A percentile compares a stretch with the other conserved stretches of the same genome.
Evolutionary conservation across 2,888 invertebrate genomes (phyloP).

Genomic region (Synanthedon myopaeformis): DNA sequence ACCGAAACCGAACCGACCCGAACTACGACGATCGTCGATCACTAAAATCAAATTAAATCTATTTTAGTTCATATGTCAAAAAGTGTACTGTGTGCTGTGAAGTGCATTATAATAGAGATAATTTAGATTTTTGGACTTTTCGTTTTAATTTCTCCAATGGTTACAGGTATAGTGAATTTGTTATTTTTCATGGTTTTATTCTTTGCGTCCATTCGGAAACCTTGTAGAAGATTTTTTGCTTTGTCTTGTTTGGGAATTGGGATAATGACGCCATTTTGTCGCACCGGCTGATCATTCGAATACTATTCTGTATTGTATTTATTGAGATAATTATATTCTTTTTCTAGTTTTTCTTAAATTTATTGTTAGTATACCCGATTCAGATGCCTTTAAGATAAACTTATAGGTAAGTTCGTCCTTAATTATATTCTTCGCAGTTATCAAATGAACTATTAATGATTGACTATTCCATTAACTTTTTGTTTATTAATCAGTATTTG

Average conservation of each 20-base stretch:
- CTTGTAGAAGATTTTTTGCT: slow-evolving; percentile 19
- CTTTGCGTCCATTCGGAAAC: background rate
- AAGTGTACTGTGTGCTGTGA: background rate
- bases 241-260: slow-evolving; percentile 57
- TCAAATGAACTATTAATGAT: too few species aligned
- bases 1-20: too few species aligned
- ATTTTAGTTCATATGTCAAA: slow-evolving; percentile 1
- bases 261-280: slow-evolving; percentile 68
- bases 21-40: background rate
- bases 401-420: too few species aligned
- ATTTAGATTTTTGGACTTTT: background rate
- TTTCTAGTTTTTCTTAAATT: slow-evolving; percentile 3
- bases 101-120: background rate
- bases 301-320: slow-evolving; percentile 34
- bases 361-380: slow-evolving; percentile 1
- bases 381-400: too few species aligned
- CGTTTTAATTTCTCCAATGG: background rate
- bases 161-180: background rate
- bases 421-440: too few species aligned
- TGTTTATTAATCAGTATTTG: too few species aligned
- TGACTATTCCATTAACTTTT: too few species aligned
- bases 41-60: background rate
- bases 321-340: slow-evolving; percentile 4
- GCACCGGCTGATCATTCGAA: slow-evolving; percentile 63
- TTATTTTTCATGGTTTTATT: background rate